Base-by-base conservation (phyloP, 2,797 vertebrate genomes). In the Eurystomus glaucurus region DNA sequence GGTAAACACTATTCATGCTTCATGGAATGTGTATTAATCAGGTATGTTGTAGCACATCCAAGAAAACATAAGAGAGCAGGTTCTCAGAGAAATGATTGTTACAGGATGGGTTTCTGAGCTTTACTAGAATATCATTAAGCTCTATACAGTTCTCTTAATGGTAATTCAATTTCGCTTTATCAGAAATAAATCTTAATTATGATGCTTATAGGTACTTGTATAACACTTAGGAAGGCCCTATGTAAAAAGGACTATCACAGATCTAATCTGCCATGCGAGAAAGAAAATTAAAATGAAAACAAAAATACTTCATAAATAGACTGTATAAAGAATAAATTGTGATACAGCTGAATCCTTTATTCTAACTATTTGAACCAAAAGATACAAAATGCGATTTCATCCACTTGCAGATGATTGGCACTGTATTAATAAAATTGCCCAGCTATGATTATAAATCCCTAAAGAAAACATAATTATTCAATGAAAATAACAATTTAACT, bases 161-260 rank as follows among this genome's bases (percentile, higher is more conserved):
- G 29, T 61, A 85, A 91, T 92, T 80, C 78, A 89, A 18, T 74
- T 95, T 89, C 83, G 6, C 11, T 89, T 92, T 83, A 14, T 88
- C 91, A 91, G 33, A 95, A 95, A 90, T 71, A 90, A 80, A 83
- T 90, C 71, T 90, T 78, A 93, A 71, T 91, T 93, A 84, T 75
- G 46, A 71, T 1, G 4, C n/a, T 82, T 58, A 35, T 9, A 28
- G n/a, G 52, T 65, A 55, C 37, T 95, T 85, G 9, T 39, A 43
- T 11, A 85, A 19, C 50, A 50, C 74, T 90, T 80, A 50, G n/a
- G 57, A 91, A 80, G 71, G 50, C 16, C 17, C 8, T 58, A 2
- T 15, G 41, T 68, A 64, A 74, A 66, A 79, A 68, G 43, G 85
- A 78, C 14, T 69, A 46, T 50, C 58, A 68, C 35, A 85, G 29